Base-by-base conservation (phyloP, 2,797 vertebrate genomes). In the Merluccius polli region DNA sequence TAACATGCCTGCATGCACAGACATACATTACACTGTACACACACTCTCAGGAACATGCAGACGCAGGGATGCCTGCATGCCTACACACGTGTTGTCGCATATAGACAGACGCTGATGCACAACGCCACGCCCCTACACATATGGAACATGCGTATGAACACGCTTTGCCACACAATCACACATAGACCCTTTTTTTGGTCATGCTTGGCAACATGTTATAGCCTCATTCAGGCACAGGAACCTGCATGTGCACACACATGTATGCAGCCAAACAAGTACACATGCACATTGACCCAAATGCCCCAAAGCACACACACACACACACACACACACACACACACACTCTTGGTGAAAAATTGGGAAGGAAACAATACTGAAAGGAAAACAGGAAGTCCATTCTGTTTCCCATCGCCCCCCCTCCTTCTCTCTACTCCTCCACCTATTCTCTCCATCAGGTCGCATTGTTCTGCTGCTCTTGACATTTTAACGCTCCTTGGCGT, bases 301-400 rank as follows among this genome's bases (percentile, higher is more conserved):
- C 73, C 67, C 13, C 35, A 21, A 9, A 31, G 35, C 44, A 29
- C 72, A 59, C 32, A 68, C 27, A 31, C 29, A 24, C 72, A 33
- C 21, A 63, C 21, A 12, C 72, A 63, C 30, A 30, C 72, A 59
- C 81, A 77, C 83, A 86, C 59, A 38, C 80, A 44, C 41, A 31
- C 4, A n/a, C 27, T 4, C 72, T 73, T 16, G 16, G 75, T 4
- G 70, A 75, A 59, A 78, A 75, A 76, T 83, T 69, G 77, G 87
- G 87, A 91, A 93, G 92, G 91, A 93, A 93, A 93, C 86, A 90
- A 93, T 92, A 93, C 80, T 70, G 78, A 86, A 90, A 84, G 86
- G 90, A 92, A 91, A 92, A 90, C 91, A 93, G 93, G 92, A 94
- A 90, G 85, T 77, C 38, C 68, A 85, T 79, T 89, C 85, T 78